Evolutionary conservation across 2,113 vertebrate species (phyloP), one percentile per base, ranked within the genome.

Genomic region (Corapipo altera): DNA sequence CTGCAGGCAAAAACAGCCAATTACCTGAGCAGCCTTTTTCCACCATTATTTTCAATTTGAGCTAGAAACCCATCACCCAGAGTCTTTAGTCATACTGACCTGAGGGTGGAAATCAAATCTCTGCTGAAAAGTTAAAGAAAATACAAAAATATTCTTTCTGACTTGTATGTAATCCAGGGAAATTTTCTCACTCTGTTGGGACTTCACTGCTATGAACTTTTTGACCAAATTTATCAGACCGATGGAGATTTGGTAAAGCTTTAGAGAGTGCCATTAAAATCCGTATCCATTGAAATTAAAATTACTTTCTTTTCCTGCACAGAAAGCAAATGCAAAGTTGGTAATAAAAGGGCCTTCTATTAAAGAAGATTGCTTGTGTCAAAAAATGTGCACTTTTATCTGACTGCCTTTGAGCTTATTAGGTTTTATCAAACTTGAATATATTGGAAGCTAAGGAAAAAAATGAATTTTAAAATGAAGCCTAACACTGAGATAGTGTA

Each of bases 1-100:
- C 81, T 95, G 61, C 62, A 79, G 84, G 87, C 84, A 90, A 74
- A 97, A 95, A 96, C 81, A 90, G 72, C 95, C 91, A 88, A 94
- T 96, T 94, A 88, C 83, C 66, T 95, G 73, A 81, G 37, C 30
- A 85, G 75, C 17, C 65, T 95, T 87, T 94, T 52, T 59, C 78
- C 43, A 91, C 76, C 52, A 54, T 95, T 94, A 96, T 93, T 96
- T 96, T 95, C 57, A 87, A 44, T 94, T 91, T 67, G 89, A 91
- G 81, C 37, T 17, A 39, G 67, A 94, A 95, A 79, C n/a, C 44
- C 12, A 65, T 94, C 71, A 88, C 23, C 70, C 69, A 74, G 44
- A 73, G 43, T 95, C 52, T 95, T 93, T 49, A 84, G 66, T 95
- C 91, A 67, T 59, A 80, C 44, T 91, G 55, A 95, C 69, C 87